Evolutionary conservation across 1,140 invertebrate genomes (phyloP).

Genomic region (Gonioctena quinquepunctata): DNA sequence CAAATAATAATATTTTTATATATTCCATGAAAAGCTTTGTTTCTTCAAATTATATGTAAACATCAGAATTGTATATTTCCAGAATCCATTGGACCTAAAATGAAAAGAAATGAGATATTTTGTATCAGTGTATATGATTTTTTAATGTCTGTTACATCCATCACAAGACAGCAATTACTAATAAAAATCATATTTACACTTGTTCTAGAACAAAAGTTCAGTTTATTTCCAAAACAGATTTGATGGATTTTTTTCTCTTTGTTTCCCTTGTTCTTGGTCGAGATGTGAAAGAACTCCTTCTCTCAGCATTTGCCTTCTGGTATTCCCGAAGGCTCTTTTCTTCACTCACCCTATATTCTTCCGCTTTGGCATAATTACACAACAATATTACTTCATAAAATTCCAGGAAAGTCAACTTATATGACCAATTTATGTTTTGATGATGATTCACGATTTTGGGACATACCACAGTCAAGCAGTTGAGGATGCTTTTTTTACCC

Average conservation of each 20-base stretch:
- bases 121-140: no score
- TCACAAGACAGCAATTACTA: no score
- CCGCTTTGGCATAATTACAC: conserved; percentile 35
- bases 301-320: neutral
- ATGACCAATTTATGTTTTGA: conserved; percentile 55
- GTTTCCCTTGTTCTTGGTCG: neutral
- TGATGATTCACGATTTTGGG: conserved; percentile 43
- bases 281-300: neutral
- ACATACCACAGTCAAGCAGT: conserved; percentile 47
- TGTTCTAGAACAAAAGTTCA: no score
- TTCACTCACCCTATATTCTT: neutral
- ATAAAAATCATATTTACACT: no score
- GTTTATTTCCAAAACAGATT: neutral
- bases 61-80: no score
- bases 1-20: no score
- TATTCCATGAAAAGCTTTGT: no score
- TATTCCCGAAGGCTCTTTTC: neutral
- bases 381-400: conserved; percentile 60
- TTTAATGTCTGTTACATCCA: no score
- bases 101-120: no score
- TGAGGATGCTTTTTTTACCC: conserved; percentile 37
- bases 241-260: neutral
- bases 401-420: conserved; percentile 61
- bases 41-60: no score
- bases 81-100: no score